phyloP scores from a whole-genome alignment of 1,140 invertebrate species.

The Meteorus sp. region DNA sequence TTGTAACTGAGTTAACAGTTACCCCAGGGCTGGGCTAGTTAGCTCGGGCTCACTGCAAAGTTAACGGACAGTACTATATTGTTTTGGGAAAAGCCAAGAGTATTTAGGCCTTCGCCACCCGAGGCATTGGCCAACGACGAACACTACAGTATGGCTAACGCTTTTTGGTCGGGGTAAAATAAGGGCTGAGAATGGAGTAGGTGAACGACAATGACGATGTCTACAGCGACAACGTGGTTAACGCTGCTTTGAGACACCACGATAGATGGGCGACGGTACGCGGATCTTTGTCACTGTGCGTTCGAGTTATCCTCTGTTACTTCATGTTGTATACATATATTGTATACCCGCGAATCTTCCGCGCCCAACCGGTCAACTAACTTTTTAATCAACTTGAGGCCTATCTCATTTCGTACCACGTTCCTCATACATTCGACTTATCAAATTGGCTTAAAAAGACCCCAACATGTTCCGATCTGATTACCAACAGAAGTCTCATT shows the following conservation, averaged over 20 bases:
- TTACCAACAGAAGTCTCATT: no score
- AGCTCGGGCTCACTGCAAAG: constrained; percentile 43
- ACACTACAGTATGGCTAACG: constrained; percentile 1
- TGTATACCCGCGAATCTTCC: no score
- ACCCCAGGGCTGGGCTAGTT: constrained; percentile 42
- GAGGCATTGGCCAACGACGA: neutral
- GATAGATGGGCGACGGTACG: no score
- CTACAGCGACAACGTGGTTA: no score
- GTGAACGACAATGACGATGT: no score
- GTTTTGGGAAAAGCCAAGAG: constrained; percentile 44
- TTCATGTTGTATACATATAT: no score
- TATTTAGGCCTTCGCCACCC: constrained; percentile 43
- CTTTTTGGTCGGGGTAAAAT: no score
- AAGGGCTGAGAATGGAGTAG: no score
- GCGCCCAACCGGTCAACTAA: constrained; percentile 18
- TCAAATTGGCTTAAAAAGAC: no score
- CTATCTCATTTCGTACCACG: neutral
- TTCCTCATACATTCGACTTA: no score
- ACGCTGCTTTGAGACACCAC: constrained; percentile 41
- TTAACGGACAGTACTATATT: constrained; percentile 44
- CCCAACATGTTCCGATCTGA: no score
- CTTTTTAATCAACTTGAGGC: constrained; percentile 26
- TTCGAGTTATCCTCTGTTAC: constrained; percentile 3
- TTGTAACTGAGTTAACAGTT: constrained; percentile 48
- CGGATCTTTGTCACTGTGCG: no score